Evolutionary conservation across 2,888 invertebrate species (phyloP), one percentile per base, ranked within the genome.

Genomic region (Caenorhabditis sinica): DNA sequence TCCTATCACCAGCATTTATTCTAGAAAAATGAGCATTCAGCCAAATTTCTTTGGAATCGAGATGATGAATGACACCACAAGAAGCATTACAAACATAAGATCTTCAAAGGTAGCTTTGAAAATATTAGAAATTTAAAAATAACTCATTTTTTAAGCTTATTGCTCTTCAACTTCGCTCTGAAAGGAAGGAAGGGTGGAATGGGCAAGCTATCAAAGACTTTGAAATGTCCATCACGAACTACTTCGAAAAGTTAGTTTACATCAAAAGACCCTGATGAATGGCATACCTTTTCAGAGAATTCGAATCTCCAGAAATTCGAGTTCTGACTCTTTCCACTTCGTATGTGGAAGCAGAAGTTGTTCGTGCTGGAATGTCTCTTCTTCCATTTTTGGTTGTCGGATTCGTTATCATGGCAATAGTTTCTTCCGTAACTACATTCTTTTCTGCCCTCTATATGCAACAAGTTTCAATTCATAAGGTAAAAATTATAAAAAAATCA

Each of bases 1-100:
- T 61, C 92, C 92, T 9, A 87, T 88, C 11, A 85, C 89, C 0
- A 83, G 76, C 30, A 83, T 92, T 49, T 92, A 90, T 81, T 91
- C 90, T 9, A 63, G 89, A 53, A 86, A 87, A 69, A 75, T 91
- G 60, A 91, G 89, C 77, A 86, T 91, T 61, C 83, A 91, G 82
- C 90, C 90, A 1, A 90, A 89, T 69, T 92, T 92, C 83, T 92
- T 92, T 74, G 92, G 91, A 9, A 77, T 92, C 15, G 82, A 91
- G 25, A 77, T 90, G 51, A 45, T 28, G 53, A 86, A 86, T 63
- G 77, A 60, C 4, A 72, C 65, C 13, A 56, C 28, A n/a, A 71
- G 30, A 15, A 68, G 72, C 0, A 71, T 87, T n/a, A 74, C 87
- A 11, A 89, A 89, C 68, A 87, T 89, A 63, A 68, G 85, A 28